These are phyloP conservation scores for Pseudomugil tenellus DNA, from an alignment of 2,797 vertebrate genomes.

Conservation along the genomic window DNA sequence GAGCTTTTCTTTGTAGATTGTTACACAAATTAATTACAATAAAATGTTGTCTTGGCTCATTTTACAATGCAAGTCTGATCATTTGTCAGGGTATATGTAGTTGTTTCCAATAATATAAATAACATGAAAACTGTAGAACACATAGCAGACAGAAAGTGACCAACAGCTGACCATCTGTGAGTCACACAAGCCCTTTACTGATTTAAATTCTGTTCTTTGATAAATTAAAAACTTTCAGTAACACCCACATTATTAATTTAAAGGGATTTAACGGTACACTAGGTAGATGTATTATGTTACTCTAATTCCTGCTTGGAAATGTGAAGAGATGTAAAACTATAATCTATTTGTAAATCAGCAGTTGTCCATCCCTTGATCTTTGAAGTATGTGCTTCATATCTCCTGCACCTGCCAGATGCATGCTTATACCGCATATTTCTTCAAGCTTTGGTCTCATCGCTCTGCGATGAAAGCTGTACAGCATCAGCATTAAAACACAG, in stretches of 20 bases:
- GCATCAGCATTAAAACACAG: slow-evolving; percentile 47
- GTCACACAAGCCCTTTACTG: background rate
- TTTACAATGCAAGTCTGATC: too few species aligned
- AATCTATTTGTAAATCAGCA: slow-evolving; percentile 51
- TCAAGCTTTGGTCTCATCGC: slow-evolving; percentile 36
- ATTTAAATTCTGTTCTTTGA: background rate
- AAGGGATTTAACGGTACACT: slow-evolving; percentile 16
- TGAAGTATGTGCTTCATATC: slow-evolving; percentile 46
- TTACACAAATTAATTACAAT: too few species aligned
- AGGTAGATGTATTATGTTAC: slow-evolving; percentile 12
- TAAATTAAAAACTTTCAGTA: background rate
- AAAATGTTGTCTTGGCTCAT: too few species aligned
- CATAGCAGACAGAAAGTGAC: background rate
- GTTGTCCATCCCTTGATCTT: slow-evolving; percentile 43
- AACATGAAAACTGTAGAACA: background rate
- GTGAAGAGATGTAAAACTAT: slow-evolving; percentile 31
- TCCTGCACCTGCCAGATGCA: slow-evolving; percentile 40
- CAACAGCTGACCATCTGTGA: background rate
- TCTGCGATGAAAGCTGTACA: slow-evolving; percentile 44
- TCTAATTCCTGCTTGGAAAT: slow-evolving; percentile 10
- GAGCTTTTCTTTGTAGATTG: too few species aligned
- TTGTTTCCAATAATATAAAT: too few species aligned
- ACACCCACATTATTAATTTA: background rate
- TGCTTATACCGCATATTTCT: slow-evolving; percentile 31
- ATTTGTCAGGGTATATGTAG: too few species aligned